Evolutionary conservation across 2,888 invertebrate species (phyloP), one percentile per base, ranked within the genome.

Genomic region (Nasonia oneida): DNA sequence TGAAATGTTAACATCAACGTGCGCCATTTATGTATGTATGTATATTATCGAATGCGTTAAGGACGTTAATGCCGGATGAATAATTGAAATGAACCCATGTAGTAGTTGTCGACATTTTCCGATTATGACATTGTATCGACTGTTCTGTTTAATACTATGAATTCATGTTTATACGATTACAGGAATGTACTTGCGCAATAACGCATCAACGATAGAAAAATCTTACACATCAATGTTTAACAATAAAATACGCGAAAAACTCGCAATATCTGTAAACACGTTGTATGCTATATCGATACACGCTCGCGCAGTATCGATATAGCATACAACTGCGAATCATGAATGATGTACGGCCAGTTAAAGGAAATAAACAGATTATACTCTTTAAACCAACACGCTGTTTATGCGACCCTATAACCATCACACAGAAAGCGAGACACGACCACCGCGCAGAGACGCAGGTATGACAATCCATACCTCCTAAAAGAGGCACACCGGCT

Each of bases 391-490:
- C 67, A 67, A 81, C 53, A 50, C 18, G 50, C 15, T 39, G 67
- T 61, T 77, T 77, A 61, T 53, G 42, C 15, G 47, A 70, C 57
- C 73, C 79, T 4, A 37, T 57, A 61, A 64, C 73, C 47, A 23
- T 47, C 67, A 33, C 67, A 33, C 67, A 67, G 64, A 64, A 23
- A 23, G 6, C 29, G 23, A 15, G 15, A 53, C 18, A 37, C 18
- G 2, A 42, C 14, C 33, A 67, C 74, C 50, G 81, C 50, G 23
- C 23, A 5, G 39, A 6, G 12, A 29, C 64, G 53, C 77, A 83
- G 83, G 83, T 83, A 83, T 67, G 76, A 57, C 73, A 14, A 42
- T 73, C 37, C 3, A 78, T 78, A 74, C 15, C 39, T 12, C 15
- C 39, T 12, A 50, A 74, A 39, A 78, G 67, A 73, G 73, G 71